Conservation (phyloP, 2,888 invertebrate species). For the Leptinotarsa rubiginosa region DNA sequence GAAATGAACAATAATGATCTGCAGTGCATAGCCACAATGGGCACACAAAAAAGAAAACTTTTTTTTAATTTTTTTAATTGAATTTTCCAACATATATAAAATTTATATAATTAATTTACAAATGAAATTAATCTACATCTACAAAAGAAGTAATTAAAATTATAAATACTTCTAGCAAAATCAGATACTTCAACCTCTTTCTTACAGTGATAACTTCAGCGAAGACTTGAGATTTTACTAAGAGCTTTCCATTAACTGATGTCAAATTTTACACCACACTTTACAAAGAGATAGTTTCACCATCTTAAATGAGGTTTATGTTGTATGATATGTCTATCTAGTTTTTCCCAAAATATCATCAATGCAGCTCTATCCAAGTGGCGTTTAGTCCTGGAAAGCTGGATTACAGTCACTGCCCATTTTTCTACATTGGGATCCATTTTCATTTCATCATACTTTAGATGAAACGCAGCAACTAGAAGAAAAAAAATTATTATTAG, state of each 20-base stretch:
- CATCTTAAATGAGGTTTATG: slow-evolving; percentile 88
- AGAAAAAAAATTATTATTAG: background rate
- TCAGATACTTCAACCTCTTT: background rate
- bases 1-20: too few species aligned
- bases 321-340: slow-evolving; percentile 93
- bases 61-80: background rate
- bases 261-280: too few species aligned
- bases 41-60: background rate
- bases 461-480: slow-evolving; percentile 91
- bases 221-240: background rate
- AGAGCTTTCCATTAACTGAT: background rate
- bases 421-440: slow-evolving; percentile 94
- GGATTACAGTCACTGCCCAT: slow-evolving; percentile 96
- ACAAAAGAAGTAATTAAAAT: slow-evolving; percentile 10
- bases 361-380: slow-evolving; percentile 97
- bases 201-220: background rate
- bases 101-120: background rate
- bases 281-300: slow-evolving; percentile 56
- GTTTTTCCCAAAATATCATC: slow-evolving; percentile 96
- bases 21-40: too few species aligned
- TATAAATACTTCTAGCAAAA: slow-evolving; percentile 7
- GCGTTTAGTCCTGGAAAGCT: slow-evolving; percentile 90
- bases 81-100: slow-evolving; percentile 4
- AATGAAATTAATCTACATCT: background rate
- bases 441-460: slow-evolving; percentile 96